Conservation (phyloP, 2,888 invertebrate genomes). For the Calameuta pallipes region DNA sequence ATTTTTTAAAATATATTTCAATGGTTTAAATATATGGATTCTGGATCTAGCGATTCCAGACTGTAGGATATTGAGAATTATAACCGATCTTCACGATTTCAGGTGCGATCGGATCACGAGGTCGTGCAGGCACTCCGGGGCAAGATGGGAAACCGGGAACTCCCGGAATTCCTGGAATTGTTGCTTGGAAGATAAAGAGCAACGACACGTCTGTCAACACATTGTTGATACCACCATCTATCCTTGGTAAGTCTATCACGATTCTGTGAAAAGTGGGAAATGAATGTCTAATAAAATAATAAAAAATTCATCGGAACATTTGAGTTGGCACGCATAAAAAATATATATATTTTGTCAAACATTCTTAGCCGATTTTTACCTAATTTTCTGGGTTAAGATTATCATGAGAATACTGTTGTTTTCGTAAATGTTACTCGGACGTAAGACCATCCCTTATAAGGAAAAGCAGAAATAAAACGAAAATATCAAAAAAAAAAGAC, state of each 20-base stretch:
- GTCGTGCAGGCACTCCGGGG: slow-evolving; percentile 71
- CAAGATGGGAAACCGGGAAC: slow-evolving; percentile 76
- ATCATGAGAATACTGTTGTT: neutral
- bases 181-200: slow-evolving; percentile 77
- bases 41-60: neutral
- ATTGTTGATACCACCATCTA: slow-evolving; percentile 86
- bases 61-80: slow-evolving; percentile 47
- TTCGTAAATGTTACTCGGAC: neutral
- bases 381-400: neutral
- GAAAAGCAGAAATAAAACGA: neutral
- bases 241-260: slow-evolving; percentile 72
- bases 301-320: too few relatives aligned
- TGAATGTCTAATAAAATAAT: too few relatives aligned
- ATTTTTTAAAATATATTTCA: too few relatives aligned
- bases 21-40: too few relatives aligned
- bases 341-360: too few relatives aligned
- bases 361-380: neutral
- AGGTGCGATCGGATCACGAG: slow-evolving; percentile 77
- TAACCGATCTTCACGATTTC: slow-evolving; percentile 27
- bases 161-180: slow-evolving; percentile 84
- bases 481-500: neutral
- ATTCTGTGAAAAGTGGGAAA: too few relatives aligned
- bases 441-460: neutral
- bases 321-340: too few relatives aligned
- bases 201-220: slow-evolving; percentile 73